These are phyloP conservation scores for Nomada lathburiana DNA, from an alignment of 2,888 invertebrate genomes.

Conservation along the genomic window DNA sequence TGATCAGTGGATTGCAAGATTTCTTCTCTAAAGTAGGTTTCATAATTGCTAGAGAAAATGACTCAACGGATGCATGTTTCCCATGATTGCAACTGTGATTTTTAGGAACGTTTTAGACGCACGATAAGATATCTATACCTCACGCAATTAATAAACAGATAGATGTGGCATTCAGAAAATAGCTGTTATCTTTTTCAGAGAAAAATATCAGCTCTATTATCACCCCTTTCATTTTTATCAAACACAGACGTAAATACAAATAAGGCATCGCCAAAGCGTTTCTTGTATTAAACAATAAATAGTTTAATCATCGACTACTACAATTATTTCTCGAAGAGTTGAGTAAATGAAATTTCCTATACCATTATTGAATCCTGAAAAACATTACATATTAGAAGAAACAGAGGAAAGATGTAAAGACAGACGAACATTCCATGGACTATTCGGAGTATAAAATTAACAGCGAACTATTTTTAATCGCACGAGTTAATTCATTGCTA, in stretches of 20 bases:
- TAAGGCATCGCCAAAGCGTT: too few relatives aligned
- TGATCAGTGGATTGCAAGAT: too few relatives aligned
- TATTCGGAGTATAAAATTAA: constrained; percentile 1
- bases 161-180: constrained; percentile 16
- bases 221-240: background rate
- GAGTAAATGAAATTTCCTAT: background rate
- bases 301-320: background rate
- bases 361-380: constrained; percentile 39
- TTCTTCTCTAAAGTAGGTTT: too few relatives aligned
- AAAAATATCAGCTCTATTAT: background rate
- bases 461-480: constrained; percentile 27
- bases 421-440: constrained; percentile 3
- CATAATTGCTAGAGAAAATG: too few relatives aligned
- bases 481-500: constrained; percentile 17
- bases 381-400: background rate
- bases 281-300: background rate
- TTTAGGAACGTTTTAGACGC: background rate
- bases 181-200: background rate
- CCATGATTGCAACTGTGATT: background rate
- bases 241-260: background rate
- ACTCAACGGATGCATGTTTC: too few relatives aligned
- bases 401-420: background rate
- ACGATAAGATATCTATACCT: constrained; percentile 31
- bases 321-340: background rate
- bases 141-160: constrained; percentile 1